Base-by-base conservation (phyloP, 2,113 vertebrate genomes). In the Onychostruthus taczanowskii region DNA sequence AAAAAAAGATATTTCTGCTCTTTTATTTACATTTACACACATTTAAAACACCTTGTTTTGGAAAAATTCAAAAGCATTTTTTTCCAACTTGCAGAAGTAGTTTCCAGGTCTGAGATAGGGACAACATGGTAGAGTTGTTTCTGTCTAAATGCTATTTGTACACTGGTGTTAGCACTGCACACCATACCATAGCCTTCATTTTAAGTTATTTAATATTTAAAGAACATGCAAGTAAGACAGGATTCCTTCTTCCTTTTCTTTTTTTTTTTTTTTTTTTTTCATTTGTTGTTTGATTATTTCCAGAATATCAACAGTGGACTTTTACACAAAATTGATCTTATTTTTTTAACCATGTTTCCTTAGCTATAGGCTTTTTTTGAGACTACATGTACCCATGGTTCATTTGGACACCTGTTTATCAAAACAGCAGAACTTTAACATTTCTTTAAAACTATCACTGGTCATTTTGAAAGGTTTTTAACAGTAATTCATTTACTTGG, bases 331-430 rank as follows among this genome's bases (percentile, higher is more conserved):
- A 44, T 55, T 2, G 0, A 4, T 75, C n/a, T 28, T 26, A 1
- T 3, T 55, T 93, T 93, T 69, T 69, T 52, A 56, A 14, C 17
- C 2, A 35, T 0, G 6, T 87, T 82, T 55, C 41, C 33, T 52
- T 90, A 31, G 9, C 8, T 68, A 2, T 30, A n/a, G 58, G 15
- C 13, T 5, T 64, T 76, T 78, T 78, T 73, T 66, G 37, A 77
- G 21, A 31, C 7, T 55, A 9, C 10, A 26, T 0, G 0, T n/a
- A 39, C 6, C 30, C 4, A 7, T 47, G 11, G 30, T 62, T 77
- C 33, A 58, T 91, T 88, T 77, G 69, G n/a, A 59, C 11, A 47
- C 9, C 52, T 55, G 11, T 84, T 88, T 78, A 59, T 93, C 9
- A 28, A 41, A 88, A 46, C n/a, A 90, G 30, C 16, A 69, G 11